Base-by-base conservation (phyloP, 1,140 invertebrate genomes). In the Goniozus legneri region DNA sequence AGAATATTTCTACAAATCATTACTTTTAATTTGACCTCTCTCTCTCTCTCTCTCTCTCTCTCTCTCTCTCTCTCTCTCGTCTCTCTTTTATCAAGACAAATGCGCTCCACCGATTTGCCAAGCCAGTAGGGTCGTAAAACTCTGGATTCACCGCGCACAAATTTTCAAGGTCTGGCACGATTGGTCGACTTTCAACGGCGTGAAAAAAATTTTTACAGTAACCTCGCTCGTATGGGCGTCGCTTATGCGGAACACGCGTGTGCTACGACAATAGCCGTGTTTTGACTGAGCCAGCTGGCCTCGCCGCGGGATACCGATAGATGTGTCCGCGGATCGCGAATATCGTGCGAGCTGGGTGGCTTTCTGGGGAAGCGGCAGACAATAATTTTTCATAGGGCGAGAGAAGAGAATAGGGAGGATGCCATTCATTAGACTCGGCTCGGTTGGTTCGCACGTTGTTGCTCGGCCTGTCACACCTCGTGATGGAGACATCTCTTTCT, bases 21-120 rank as follows among this genome's bases (percentile, higher is more conserved):
- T 76, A 76, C 71, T 76, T 76, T 76, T 76, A 76, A 76, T 76
- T 76, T 73, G 65, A n/a, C n/a, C n/a, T n/a, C n/a, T n/a, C n/a
- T n/a, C n/a, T n/a, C n/a, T n/a, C n/a, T n/a, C n/a, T n/a, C n/a
- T n/a, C n/a, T n/a, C n/a, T n/a, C n/a, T n/a, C n/a, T n/a, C n/a
- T n/a, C n/a, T n/a, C n/a, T n/a, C n/a, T n/a, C n/a, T n/a, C n/a
- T n/a, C n/a, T n/a, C n/a, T n/a, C 71, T 63, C 61, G 60, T 69
- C 67, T 55, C n/a, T n/a, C 66, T 67, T 69, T 71, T 66, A 70
- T 73, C 67, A 73, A 73, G 69, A 73, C 66, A 67, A 70, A 73
- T 69, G 65, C 46, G 31, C 19, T n/a, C 24, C n/a, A n/a, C n/a
- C n/a, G n/a, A n/a, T n/a, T n/a, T n/a, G n/a, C n/a, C n/a, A n/a